Evolutionary conservation across 2,888 invertebrate genomes (phyloP).

Genomic region (Plusia festucae): DNA sequence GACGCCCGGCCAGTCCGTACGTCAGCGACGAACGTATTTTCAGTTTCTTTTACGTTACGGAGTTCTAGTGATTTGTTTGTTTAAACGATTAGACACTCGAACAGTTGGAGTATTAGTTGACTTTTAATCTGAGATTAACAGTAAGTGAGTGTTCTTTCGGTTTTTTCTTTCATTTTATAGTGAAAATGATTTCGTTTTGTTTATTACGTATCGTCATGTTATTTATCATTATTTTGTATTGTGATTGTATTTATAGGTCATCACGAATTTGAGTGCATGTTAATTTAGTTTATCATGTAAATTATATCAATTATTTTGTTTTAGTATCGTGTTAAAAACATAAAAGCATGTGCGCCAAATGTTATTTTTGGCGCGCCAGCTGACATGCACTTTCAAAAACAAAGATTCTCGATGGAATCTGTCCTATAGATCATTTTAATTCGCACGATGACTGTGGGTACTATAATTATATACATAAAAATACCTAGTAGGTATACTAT

Average conservation of each 20-base stretch:
- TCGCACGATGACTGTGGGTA: background rate
- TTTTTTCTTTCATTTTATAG: conserved; percentile 32
- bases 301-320: conserved; percentile 1
- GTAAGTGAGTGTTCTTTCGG: conserved; percentile 39
- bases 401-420: conserved; percentile 31
- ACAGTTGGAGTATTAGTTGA: conserved; percentile 3
- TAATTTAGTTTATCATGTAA: background rate
- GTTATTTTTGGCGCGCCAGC: conserved; percentile 78
- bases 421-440: conserved; percentile 12
- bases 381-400: conserved; percentile 70
- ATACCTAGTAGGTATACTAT: background rate
- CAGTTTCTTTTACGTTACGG: conserved; percentile 28
- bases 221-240: background rate
- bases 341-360: conserved; percentile 61
- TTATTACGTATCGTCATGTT: background rate
- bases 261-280: background rate
- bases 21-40: conserved; percentile 28
- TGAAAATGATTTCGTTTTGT: conserved; percentile 7
- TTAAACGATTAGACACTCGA: conserved; percentile 14
- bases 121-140: conserved; percentile 1
- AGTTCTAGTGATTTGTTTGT: conserved; percentile 37
- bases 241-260: background rate
- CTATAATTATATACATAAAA: background rate
- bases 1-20: conserved; percentile 60
- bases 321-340: conserved; percentile 20